phyloP scores from a whole-genome alignment of 2,113 vertebrate species.

The Cichladusa arquata region DNA sequence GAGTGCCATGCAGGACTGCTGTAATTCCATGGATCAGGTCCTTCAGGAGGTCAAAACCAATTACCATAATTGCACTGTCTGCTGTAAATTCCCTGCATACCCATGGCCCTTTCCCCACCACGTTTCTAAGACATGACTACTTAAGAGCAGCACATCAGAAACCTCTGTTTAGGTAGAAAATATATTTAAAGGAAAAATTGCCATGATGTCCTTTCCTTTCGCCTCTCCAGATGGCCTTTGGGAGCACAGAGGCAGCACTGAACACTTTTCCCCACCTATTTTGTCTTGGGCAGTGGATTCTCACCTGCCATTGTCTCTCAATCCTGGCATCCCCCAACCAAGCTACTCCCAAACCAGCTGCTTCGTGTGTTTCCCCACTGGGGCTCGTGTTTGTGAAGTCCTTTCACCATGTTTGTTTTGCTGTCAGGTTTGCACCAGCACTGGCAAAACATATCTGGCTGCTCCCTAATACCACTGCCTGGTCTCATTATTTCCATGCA shows the following conservation, averaged over 20 bases:
- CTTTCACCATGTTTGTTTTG: not conserved
- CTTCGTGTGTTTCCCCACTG: not conserved
- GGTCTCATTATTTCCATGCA: not conserved
- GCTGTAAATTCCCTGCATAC: constrained; percentile 16
- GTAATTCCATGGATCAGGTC: constrained; percentile 24
- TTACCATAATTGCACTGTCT: constrained; percentile 41
- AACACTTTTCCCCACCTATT: not conserved
- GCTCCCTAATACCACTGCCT: no score
- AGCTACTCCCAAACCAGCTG: not conserved
- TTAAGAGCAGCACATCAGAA: not conserved
- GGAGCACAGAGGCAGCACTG: not conserved
- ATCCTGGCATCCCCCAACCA: rapidly evolving
- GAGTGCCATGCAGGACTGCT: rapidly evolving
- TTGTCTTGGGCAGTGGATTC: not conserved
- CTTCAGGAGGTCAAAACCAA: constrained; percentile 41
- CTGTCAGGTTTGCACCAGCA: not conserved
- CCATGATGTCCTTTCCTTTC: not conserved
- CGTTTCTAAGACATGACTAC: not conserved
- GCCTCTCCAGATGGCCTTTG: not conserved
- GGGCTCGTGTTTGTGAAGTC: not conserved
- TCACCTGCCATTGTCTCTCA: rapidly evolving
- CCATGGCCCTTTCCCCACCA: not conserved
- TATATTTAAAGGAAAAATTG: not conserved
- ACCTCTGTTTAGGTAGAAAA: not conserved
- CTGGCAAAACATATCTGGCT: rapidly evolving